Base-by-base conservation (phyloP, 2,113 vertebrate species). In the Coptodon bakossiorum region DNA sequence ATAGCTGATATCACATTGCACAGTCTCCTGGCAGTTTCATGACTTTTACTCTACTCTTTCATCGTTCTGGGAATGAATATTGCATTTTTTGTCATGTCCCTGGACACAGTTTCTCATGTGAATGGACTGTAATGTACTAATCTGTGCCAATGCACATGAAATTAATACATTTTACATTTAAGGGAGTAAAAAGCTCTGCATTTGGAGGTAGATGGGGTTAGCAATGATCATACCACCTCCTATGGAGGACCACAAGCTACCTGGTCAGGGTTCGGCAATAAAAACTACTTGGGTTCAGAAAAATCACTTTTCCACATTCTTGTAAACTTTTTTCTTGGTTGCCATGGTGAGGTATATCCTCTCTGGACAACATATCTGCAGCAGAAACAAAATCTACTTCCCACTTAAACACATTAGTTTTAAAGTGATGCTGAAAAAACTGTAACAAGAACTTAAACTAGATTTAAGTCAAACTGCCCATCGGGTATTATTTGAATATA, bases 51-150 rank as follows among this genome's bases (percentile, higher is more conserved):
- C 66, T 24, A 24, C 24, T 48, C 40, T 45, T 73, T 73, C 22
- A 24, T 45, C 2, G 1, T 45, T 73, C 22, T 73, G 22, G 66
- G n/a, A 40, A 71, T 40, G 5, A 71, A 71, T 71, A 43, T 43
- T 17, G 4, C 0, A 3, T 0, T 0, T 3, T 6, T 24, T 31
- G 31, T 78, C 43, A 50, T 13, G 24, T 78, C 17, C 27, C 17
- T 50, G 43, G 71, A 8, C 71, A 78, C 3, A 50, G 17, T 50
- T 50, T 78, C 14, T 48, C 17, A 19, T 78, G 16, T 50, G 6
- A 76, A 48, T 50, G 24, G 43, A 50, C 43, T 78, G 10, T 78
- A 29, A 48, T 76, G 43, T 76, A 48, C 24, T 29, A 29, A 50
- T 78, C 9, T 31, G 8, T 45, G 14, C 24, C 40, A 45, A 29